Evolutionary conservation across 1,140 invertebrate genomes (phyloP), one percentile per base, ranked within the genome.

Genomic region (Muscidifurax raptorellus): DNA sequence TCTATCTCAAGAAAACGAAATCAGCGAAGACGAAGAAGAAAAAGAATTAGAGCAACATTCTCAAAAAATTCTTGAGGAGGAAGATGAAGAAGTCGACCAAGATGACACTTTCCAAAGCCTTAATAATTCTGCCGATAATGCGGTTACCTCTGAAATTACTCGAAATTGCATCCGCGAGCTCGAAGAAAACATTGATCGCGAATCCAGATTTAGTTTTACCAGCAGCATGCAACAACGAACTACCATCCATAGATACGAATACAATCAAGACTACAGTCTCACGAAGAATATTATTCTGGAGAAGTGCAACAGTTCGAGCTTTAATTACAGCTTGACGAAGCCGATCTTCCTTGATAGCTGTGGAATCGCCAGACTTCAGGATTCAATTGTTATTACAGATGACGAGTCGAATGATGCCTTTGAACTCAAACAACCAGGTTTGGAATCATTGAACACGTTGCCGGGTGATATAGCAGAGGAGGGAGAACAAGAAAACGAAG

Each of bases 371-470:
- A 83, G 66, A 74, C 66, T 40, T 1, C 28, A 71, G 5, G 47
- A 71, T 3, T 84, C 86, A 36, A 84, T 88, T 9, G 90, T 91
- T 25, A 91, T 93, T 13, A 93, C 92, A 2, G 92, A 92, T 22
- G 92, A 93, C 44, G 92, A 93, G 25, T 91, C 91, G 2, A 84
- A 82, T 2, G 82, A 86, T 27, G 84, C n/a, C 7, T 59, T 52
- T 18, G 1, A 22, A 22, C 6, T 52, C 6, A 44, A 67, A 75
- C 75, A 76, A 59, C 12, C 40, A 69, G 18, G 59, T 44, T 44
- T 52, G 3, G 44, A 9, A 25, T 66, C 10, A 30, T 84, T 18
- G 13, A 18, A 81, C 18, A 28, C 25, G 0, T 30, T 66, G 1
- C 9, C n/a, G 27, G 18, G 7, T 25, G 40, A 47, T 25, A 36